phyloP scores from a whole-genome alignment of 2,113 vertebrate species.

The Sylvilagus bachmani region DNA sequence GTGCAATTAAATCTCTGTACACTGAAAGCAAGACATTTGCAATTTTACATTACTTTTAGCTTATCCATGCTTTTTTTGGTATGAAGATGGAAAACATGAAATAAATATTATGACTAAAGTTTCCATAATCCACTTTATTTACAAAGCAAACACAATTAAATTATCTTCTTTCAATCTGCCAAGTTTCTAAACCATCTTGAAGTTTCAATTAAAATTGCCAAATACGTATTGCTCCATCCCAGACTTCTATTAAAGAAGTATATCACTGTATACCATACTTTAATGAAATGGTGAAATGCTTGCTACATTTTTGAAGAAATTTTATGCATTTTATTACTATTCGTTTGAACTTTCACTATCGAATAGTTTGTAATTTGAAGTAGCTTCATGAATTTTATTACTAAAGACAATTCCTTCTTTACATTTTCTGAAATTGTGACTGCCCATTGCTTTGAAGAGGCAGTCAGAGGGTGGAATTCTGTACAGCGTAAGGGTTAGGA shows the following conservation, averaged over 20 bases:
- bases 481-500: neutral
- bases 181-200: constrained; percentile 27
- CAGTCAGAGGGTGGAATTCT: neutral
- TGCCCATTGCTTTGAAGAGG: neutral
- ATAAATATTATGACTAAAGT: constrained; percentile 47
- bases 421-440: neutral
- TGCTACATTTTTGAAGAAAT: neutral
- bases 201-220: constrained; percentile 27
- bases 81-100: neutral
- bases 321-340: neutral
- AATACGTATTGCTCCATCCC: neutral
- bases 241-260: neutral
- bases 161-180: constrained; percentile 4
- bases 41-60: constrained; percentile 44
- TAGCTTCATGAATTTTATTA: neutral
- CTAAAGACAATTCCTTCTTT: constrained; percentile 11
- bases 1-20: neutral
- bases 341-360: neutral
- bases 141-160: constrained; percentile 30
- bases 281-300: neutral
- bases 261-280: neutral
- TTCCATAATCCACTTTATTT: neutral
- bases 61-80: neutral
- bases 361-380: constrained; percentile 21
- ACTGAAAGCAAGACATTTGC: neutral